A percentile compares a stretch with the other conserved stretches of the same genome.
These are phyloP conservation scores for Melanargia galathea DNA, from an alignment of 2,888 invertebrate genomes.

Conservation along the genomic window DNA sequence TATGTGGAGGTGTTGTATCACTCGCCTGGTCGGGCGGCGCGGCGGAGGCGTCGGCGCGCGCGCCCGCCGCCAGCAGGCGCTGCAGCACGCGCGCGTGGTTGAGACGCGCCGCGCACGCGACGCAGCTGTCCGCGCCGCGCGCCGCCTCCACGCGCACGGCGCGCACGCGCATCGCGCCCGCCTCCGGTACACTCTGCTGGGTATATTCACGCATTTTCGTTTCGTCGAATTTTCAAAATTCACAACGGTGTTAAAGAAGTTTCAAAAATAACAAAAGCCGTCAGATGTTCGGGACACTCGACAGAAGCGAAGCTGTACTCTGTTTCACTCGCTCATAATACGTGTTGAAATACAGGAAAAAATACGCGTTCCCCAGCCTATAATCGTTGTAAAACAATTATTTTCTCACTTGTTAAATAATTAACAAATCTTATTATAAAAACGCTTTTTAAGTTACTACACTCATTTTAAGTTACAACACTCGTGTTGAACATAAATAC, in stretches of 20 bases:
- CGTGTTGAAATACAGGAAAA: no score
- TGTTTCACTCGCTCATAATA: no score
- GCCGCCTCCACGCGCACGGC: slow-evolving; percentile 86
- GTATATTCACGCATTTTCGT: no score
- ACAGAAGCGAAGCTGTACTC: no score
- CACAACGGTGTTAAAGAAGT: no score
- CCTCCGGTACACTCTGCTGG: slow-evolving; percentile 15
- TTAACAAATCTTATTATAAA: neutral
- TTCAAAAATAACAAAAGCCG: neutral
- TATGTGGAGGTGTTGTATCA: neutral
- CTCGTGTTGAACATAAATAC: neutral
- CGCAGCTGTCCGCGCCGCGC: slow-evolving; percentile 90
- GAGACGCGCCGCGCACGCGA: slow-evolving; percentile 91
- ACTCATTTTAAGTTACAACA: neutral
- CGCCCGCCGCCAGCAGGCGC: slow-evolving; percentile 88
- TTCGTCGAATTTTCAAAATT: no score
- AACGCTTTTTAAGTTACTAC: neutral
- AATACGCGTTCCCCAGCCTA: no score
- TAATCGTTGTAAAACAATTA: no score
- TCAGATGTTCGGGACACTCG: no score
- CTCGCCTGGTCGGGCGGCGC: slow-evolving; percentile 44
- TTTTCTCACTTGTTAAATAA: no score
- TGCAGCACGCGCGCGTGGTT: slow-evolving; percentile 78
- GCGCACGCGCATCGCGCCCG: slow-evolving; percentile 40
- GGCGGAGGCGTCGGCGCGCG: slow-evolving; percentile 86